A percentile compares a stretch with the other conserved stretches of the same genome.
phyloP scores from a whole-genome alignment of 2,888 invertebrate species.

The Parnassius apollo region DNA sequence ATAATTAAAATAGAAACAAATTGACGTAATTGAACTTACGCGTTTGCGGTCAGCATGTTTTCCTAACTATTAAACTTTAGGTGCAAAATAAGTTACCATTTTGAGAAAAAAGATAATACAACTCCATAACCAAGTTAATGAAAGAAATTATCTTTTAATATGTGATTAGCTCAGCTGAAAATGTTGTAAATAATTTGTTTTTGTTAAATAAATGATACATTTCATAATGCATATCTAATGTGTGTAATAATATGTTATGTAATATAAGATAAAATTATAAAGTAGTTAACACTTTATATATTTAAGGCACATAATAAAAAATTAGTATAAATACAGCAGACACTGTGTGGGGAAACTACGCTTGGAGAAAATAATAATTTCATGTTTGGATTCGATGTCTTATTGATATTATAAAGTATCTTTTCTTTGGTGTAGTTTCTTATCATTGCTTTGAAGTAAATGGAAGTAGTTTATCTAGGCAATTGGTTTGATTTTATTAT shows the following conservation, averaged over 20 bases:
- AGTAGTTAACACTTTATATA: constrained; percentile 1
- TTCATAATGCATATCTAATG: constrained; percentile 4
- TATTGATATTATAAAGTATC: constrained; percentile 40
- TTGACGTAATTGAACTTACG: too few relatives aligned
- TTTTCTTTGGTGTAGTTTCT: constrained; percentile 74
- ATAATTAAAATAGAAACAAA: too few relatives aligned
- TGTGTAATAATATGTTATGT: background rate
- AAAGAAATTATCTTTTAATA: too few relatives aligned
- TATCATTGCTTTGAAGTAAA: constrained; percentile 34
- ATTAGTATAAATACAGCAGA: constrained; percentile 53
- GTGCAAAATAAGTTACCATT: too few relatives aligned
- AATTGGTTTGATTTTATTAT: background rate
- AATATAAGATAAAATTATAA: background rate
- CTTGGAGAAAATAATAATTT: constrained; percentile 74
- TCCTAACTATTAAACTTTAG: too few relatives aligned
- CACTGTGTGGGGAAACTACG: constrained; percentile 81
- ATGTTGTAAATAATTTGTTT: constrained; percentile 3
- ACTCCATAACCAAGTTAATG: too few relatives aligned
- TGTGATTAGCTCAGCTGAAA: too few relatives aligned
- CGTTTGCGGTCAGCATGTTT: too few relatives aligned
- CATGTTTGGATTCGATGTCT: constrained; percentile 68
- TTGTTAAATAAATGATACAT: background rate
- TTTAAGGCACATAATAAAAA: constrained; percentile 24
- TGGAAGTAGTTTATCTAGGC: background rate
- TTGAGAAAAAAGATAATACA: too few relatives aligned